Conservation (phyloP, 2,113 vertebrate species). For the Pelusios castaneus region DNA sequence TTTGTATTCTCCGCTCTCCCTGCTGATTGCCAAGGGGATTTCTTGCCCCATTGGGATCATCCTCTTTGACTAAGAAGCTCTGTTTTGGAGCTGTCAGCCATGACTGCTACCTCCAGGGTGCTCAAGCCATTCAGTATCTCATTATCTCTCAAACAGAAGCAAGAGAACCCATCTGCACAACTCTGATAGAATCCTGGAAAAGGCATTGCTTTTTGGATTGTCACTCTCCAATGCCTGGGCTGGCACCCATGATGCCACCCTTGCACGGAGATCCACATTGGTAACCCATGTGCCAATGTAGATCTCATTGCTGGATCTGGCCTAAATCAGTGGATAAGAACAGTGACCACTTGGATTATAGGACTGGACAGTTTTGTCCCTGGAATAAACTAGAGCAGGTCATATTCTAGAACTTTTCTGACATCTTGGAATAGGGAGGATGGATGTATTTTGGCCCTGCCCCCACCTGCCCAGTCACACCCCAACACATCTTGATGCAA, state of each 20-base stretch:
- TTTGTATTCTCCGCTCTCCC: neutral
- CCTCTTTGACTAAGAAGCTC: neutral
- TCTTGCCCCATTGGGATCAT: neutral
- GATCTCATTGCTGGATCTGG: neutral
- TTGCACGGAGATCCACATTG: neutral
- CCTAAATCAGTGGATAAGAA: neutral
- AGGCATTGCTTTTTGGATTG: neutral
- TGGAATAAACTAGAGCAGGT: neutral
- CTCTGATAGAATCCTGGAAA: neutral
- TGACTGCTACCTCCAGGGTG: neutral
- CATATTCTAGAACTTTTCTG: too few species aligned
- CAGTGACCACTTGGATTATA: neutral
- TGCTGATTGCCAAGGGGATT: neutral
- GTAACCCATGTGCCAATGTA: neutral
- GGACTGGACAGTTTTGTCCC: neutral
- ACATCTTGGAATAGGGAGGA: too few species aligned
- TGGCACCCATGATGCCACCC: rapidly evolving
- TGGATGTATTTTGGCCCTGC: too few species aligned
- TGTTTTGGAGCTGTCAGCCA: neutral
- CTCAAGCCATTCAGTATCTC: neutral
- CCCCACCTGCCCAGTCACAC: too few species aligned
- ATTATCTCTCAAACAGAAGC: neutral
- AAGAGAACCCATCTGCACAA: neutral
- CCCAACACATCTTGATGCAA: too few species aligned
- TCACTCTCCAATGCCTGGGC: neutral